Conservation (phyloP, 2,888 invertebrate species). For the Andrena bicolor region DNA sequence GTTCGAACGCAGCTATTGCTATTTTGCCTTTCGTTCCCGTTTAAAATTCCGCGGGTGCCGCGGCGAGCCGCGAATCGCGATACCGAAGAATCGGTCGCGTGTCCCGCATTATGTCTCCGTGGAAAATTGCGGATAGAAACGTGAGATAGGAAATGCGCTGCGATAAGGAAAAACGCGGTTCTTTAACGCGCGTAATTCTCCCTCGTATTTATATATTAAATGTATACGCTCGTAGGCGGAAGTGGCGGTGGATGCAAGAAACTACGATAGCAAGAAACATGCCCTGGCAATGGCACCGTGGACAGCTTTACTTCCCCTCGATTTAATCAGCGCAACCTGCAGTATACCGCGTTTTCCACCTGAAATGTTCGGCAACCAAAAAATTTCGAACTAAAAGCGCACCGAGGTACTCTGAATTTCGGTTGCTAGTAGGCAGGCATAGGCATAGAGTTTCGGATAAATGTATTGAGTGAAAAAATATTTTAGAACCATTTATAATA, state of each 20-base stretch:
- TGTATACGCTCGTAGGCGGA: not conserved
- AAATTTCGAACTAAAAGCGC: not conserved
- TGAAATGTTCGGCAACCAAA: not conserved
- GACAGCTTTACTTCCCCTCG: constrained; percentile 1
- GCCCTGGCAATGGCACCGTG: constrained; percentile 1
- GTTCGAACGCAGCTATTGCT: not conserved
- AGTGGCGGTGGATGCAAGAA: constrained; percentile 30
- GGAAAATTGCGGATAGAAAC: constrained; percentile 20
- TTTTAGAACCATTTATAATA: too few relatives aligned
- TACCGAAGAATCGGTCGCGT: constrained; percentile 32
- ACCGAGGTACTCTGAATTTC: not conserved
- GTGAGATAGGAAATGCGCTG: constrained; percentile 21
- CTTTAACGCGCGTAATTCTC: constrained; percentile 14
- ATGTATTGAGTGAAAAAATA: not conserved
- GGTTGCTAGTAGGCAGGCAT: not conserved
- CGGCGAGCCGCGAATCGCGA: constrained; percentile 1
- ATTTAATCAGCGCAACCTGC: constrained; percentile 8
- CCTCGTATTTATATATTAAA: not conserved
- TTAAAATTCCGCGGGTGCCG: constrained; percentile 39
- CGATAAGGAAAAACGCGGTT: not conserved
- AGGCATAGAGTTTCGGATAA: not conserved
- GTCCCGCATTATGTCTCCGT: constrained; percentile 4
- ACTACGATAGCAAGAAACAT: constrained; percentile 4
- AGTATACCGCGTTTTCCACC: not conserved
- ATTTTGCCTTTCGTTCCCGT: constrained; percentile 5